Base-by-base conservation (phyloP, 1,140 invertebrate species). In the Mizuhopecten yessoensis region DNA sequence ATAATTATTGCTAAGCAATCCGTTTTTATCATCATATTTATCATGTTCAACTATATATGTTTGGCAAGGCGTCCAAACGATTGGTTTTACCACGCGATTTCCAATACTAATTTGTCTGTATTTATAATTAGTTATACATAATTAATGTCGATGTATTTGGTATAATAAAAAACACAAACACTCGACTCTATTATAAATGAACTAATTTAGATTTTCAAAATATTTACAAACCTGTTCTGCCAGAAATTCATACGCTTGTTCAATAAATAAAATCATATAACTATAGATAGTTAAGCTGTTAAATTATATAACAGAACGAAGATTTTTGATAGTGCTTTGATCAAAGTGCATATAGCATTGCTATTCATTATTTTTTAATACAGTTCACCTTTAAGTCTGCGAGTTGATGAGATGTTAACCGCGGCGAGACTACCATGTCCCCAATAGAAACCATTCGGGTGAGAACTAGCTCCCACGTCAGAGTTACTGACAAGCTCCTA, bases 401-500 rank as follows among this genome's bases (percentile, higher is more conserved):
- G 29, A 13, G 1, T 23, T 29, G n/a, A 75, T 5, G n/a, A n/a
- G 11, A 1, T 29, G 57, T 75, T 5, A 75, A 29, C 23, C 29
- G 57, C 57, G n/a, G 57, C n/a, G 57, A 75, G 57, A 75, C 57
- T 75, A 75, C 23, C 5, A 75, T 29, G 57, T 75, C 57, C 29
- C 57, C n/a, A 0, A 29, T 29, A 23, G 23, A 75, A 75, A n/a
- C 23, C n/a, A n/a, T n/a, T 75, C 57, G 57, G 57, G 57, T 75
- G 57, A 75, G 57, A 75, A 57, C 13, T 20, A 9, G 23, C 57
- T 29, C 57, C 3, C 57, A 75, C 57, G 57, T 75, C 57, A 75
- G 57, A n/a, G 17, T n/a, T n/a, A 75, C 57, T 75, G n/a, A 29
- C 57, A 75, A 29, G n/a, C 57, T 75, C 57, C 57, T 75, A 75